Conservation (phyloP, 2,797 vertebrate genomes). For the Mustela erminea region DNA sequence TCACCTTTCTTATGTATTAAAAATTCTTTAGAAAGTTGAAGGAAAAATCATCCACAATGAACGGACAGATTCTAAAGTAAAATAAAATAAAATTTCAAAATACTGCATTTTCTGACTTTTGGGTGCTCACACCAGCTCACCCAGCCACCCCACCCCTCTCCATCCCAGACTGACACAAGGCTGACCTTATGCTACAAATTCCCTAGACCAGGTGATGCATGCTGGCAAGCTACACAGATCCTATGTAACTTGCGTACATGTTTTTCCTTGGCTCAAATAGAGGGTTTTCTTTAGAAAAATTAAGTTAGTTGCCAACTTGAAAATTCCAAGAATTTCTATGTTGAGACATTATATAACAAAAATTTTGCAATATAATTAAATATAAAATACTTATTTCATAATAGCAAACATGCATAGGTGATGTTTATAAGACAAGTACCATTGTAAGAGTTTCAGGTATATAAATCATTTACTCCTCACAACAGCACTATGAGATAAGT, state of each 20-base stretch:
- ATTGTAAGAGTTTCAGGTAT: background rate
- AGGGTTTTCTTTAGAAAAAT: background rate
- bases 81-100: background rate
- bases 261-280: conserved; percentile 24
- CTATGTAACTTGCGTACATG: background rate
- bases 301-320: conserved; percentile 15
- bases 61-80: background rate
- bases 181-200: background rate
- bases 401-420: background rate
- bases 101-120: background rate
- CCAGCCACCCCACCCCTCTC: background rate
- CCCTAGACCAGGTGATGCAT: background rate
- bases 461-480: background rate
- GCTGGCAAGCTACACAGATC: background rate
- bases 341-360: background rate
- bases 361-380: background rate
- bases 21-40: background rate
- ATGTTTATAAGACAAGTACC: background rate
- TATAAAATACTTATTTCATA: background rate
- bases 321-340: conserved; percentile 41
- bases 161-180: background rate
- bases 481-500: background rate
- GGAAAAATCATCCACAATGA: conserved; percentile 5
- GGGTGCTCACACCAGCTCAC: background rate
- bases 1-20: background rate